phyloP scores from a whole-genome alignment of 2,888 invertebrate species.

The Chorisops tibialis region DNA sequence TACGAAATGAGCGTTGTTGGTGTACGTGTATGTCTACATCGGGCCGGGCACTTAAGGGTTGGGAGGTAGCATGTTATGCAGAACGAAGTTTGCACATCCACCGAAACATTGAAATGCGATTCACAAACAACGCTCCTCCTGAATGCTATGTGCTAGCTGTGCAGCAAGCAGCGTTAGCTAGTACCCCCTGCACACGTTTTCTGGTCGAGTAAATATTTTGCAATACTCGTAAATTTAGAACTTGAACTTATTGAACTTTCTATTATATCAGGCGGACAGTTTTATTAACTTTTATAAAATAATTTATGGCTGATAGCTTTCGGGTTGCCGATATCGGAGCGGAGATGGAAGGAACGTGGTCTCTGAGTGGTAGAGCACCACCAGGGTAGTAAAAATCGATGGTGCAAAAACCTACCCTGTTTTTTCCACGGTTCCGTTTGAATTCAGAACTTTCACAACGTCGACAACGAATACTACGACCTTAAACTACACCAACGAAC shows the following conservation, averaged over 20 bases:
- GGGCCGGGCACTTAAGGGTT: too few species aligned
- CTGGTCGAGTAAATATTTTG: slow-evolving; percentile 24
- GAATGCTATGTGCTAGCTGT: neutral
- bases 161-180: too few species aligned
- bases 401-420: neutral
- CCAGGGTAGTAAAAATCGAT: neutral
- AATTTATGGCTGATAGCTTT: slow-evolving; percentile 21
- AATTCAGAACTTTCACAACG: slow-evolving; percentile 1
- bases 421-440: neutral
- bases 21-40: too few species aligned
- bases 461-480: neutral
- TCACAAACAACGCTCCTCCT: neutral
- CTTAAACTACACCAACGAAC: neutral
- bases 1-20: neutral
- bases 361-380: neutral
- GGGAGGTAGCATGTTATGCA: too few species aligned
- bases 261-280: slow-evolving; percentile 27
- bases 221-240: slow-evolving; percentile 27
- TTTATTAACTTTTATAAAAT: slow-evolving; percentile 29
- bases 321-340: neutral
- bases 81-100: neutral
- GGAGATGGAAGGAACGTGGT: neutral
- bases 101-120: neutral
- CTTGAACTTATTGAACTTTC: slow-evolving; percentile 28
- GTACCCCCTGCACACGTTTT: neutral